Conservation (phyloP, 2,797 vertebrate species). For the Enteromius radiatus region DNA sequence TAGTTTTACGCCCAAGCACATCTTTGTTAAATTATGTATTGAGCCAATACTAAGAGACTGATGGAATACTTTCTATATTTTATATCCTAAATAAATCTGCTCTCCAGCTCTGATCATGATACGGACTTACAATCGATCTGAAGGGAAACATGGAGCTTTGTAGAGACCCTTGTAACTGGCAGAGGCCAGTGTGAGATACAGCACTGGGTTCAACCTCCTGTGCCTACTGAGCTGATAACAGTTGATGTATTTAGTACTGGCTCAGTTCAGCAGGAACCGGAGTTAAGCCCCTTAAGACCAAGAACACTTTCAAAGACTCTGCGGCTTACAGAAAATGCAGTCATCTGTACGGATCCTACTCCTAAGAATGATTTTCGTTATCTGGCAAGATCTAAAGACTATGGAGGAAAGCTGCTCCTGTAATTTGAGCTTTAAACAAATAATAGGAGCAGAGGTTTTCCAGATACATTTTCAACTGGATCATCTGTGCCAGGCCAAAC, state of each 20-base stretch:
- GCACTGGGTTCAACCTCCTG: conserved; percentile 84
- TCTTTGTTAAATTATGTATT: neutral
- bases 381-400: conserved; percentile 44
- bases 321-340: conserved; percentile 13
- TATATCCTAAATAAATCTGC: neutral
- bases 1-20: neutral
- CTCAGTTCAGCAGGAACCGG: conserved; percentile 90
- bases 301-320: conserved; percentile 16
- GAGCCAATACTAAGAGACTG: neutral
- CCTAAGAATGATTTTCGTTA: neutral
- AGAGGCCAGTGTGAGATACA: conserved; percentile 51
- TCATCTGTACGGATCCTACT: conserved; percentile 15
- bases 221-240: conserved; percentile 91
- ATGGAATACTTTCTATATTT: neutral
- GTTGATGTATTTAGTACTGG: conserved; percentile 81
- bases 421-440: conserved; percentile 72
- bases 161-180: conserved; percentile 47
- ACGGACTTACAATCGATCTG: neutral
- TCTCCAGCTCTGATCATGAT: neutral
- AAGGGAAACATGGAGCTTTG: neutral
- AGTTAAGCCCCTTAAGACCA: conserved; percentile 81
- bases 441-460: conserved; percentile 80
- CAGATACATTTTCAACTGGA: conserved; percentile 67
- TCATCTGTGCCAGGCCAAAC: conserved; percentile 21
- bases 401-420: conserved; percentile 80